Conservation (phyloP, 2,888 invertebrate species). For the Tinea semifulvella region DNA sequence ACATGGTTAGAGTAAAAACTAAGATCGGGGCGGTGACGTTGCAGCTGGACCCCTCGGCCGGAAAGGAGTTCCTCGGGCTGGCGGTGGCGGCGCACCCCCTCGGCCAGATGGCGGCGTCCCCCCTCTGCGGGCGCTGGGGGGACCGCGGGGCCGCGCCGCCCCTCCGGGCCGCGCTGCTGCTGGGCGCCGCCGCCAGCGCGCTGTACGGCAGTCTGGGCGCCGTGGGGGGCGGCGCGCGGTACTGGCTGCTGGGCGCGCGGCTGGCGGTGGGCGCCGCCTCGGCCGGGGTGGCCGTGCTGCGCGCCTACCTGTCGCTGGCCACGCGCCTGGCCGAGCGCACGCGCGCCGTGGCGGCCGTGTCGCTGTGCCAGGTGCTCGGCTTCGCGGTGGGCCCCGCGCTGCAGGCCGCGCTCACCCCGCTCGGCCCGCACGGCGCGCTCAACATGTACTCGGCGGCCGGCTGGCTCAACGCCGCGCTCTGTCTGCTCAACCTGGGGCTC, state of each 20-base stretch:
- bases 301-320: conserved; percentile 86
- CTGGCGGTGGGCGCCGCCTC: conserved; percentile 87
- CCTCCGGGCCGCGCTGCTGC: conserved; percentile 71
- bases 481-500: conserved; percentile 74
- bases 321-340: conserved; percentile 84
- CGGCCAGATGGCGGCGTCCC: conserved; percentile 87
- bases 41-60: conserved; percentile 80
- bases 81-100: conserved; percentile 88
- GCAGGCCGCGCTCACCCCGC: conserved; percentile 81
- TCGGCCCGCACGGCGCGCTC: conserved; percentile 72
- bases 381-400: conserved; percentile 87
- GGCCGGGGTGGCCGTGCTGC: conserved; percentile 86
- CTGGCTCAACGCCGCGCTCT: conserved; percentile 83
- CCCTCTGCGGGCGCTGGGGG: conserved; percentile 85
- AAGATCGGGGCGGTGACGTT: no score
- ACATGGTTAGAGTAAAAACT: no score
- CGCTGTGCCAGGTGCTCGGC: conserved; percentile 78
- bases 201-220: conserved; percentile 81
- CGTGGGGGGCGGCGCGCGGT: conserved; percentile 59
- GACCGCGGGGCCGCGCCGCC: conserved; percentile 79
- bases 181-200: conserved; percentile 78
- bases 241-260: conserved; percentile 79
- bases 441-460: conserved; percentile 91
- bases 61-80: conserved; percentile 84
- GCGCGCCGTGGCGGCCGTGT: conserved; percentile 83